Evolutionary conservation across 2,888 invertebrate genomes (phyloP).

Genomic region (Conus canariensis): DNA sequence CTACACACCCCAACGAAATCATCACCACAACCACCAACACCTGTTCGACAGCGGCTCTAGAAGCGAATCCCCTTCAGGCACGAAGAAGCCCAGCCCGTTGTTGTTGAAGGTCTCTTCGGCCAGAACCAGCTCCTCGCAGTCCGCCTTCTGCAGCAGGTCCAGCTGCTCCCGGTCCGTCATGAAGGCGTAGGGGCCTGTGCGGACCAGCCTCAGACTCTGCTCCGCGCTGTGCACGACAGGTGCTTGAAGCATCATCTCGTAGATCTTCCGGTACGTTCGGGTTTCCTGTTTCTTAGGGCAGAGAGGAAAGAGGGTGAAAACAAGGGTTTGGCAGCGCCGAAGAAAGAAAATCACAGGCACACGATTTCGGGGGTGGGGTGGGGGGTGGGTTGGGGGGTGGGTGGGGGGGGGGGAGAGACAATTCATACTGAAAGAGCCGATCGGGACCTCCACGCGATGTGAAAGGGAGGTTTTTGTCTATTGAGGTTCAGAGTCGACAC

Average conservation of each 20-base stretch:
- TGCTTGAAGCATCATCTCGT: constrained; percentile 51
- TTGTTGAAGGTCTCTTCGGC: constrained; percentile 49
- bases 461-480: too few relatives aligned
- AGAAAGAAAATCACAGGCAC: background rate
- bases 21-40: background rate
- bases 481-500: too few relatives aligned
- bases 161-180: constrained; percentile 45
- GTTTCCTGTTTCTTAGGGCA: constrained; percentile 33
- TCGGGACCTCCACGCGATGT: too few relatives aligned
- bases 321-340: background rate
- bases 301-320: background rate
- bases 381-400: too few relatives aligned
- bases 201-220: constrained; percentile 50
- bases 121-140: constrained; percentile 44
- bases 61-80: constrained; percentile 20
- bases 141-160: constrained; percentile 38
- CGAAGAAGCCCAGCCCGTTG: constrained; percentile 48
- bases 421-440: too few relatives aligned
- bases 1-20: too few relatives aligned
- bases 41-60: constrained; percentile 28
- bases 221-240: constrained; percentile 50
- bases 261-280: constrained; percentile 51
- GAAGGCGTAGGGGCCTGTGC: constrained; percentile 30
- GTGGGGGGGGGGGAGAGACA: too few relatives aligned
- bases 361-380: too few relatives aligned